Conservation (phyloP, 2,113 vertebrate species). For the Centropus bengalensis region DNA sequence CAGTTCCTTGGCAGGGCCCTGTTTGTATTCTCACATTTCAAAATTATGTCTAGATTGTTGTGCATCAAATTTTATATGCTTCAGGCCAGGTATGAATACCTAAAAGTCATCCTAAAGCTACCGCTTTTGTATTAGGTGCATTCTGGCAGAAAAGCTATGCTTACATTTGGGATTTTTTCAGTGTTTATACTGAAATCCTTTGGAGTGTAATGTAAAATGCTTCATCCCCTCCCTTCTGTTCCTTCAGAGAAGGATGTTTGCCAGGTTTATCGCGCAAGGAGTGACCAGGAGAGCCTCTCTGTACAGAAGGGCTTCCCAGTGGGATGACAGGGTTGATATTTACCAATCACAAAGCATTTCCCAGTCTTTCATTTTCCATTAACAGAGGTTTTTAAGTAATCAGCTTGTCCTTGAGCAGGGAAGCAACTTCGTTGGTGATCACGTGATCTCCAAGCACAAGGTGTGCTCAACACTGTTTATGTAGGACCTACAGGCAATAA, state of each 20-base stretch:
- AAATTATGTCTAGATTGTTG: neutral
- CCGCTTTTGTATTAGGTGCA: neutral
- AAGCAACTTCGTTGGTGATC: neutral
- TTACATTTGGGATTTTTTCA: neutral
- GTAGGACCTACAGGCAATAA: conserved; percentile 15
- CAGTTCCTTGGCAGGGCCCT: neutral
- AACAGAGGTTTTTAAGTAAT: neutral
- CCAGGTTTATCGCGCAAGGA: neutral
- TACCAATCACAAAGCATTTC: neutral
- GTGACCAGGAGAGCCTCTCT: neutral
- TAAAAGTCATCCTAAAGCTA: neutral
- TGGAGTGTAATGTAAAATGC: neutral
- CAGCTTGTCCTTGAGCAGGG: neutral
- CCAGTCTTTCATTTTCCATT: neutral
- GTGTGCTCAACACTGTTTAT: neutral
- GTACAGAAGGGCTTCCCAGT: neutral
- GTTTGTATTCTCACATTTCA: neutral
- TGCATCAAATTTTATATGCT: neutral
- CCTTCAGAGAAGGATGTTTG: neutral
- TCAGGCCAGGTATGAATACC: neutral
- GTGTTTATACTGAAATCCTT: neutral
- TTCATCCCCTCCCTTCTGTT: neutral
- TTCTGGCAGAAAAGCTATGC: neutral
- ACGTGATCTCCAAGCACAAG: neutral
- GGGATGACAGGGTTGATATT: neutral